These are phyloP conservation scores for Drosophila acutilabella DNA, from an alignment of 2,888 invertebrate genomes.

Conservation along the genomic window DNA sequence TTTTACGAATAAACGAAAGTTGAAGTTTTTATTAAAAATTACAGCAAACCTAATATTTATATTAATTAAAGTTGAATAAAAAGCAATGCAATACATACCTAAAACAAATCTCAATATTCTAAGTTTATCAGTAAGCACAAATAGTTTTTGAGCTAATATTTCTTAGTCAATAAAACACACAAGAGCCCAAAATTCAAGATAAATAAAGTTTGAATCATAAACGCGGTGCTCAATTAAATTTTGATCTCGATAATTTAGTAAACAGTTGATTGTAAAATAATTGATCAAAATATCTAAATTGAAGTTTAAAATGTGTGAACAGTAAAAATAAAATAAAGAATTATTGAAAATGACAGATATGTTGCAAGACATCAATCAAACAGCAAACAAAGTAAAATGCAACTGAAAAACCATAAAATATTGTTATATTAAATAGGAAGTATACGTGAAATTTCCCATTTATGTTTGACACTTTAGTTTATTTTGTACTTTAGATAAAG, in stretches of 20 bases:
- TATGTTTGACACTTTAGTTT: neutral
- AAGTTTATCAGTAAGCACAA: neutral
- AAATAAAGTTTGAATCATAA: neutral
- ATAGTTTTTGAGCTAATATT: neutral
- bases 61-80: conserved; percentile 2
- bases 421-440: neutral
- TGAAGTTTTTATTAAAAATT: neutral
- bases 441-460: neutral
- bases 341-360: too few species aligned
- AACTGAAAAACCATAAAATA: neutral
- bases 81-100: neutral
- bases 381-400: neutral
- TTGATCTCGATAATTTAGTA: neutral
- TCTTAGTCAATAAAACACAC: neutral
- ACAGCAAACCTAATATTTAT: conserved; percentile 1
- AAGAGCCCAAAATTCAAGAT: neutral
- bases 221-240: neutral
- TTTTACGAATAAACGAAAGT: neutral
- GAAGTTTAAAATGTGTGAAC: too few species aligned
- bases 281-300: neutral
- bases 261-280: neutral
- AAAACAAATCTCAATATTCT: neutral
- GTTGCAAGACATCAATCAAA: neutral
- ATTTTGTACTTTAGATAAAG: neutral
- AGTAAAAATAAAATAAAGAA: too few species aligned